Evolutionary conservation across 2,113 vertebrate species (phyloP).

Genomic region (Hirundichthys speculiger): DNA sequence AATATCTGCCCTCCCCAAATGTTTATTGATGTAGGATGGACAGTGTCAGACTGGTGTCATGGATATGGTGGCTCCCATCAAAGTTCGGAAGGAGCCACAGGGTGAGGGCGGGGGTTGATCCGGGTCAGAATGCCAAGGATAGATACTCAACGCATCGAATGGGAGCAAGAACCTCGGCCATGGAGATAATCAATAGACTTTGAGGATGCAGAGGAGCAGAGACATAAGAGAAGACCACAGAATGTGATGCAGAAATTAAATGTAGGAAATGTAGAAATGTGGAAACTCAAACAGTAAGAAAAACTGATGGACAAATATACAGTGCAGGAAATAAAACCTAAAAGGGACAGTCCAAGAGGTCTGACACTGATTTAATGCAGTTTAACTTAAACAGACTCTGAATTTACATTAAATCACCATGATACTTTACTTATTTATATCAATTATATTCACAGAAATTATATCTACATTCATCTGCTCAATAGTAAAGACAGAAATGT

Average conservation of each 20-base stretch:
- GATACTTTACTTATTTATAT: too few relatives aligned
- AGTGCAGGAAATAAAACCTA: slow-evolving; percentile 4
- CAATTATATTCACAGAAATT: too few relatives aligned
- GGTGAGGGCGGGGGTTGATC: slow-evolving; percentile 56
- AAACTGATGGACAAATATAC: slow-evolving; percentile 49
- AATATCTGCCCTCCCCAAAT: slow-evolving; percentile 85
- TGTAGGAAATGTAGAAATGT: slow-evolving; percentile 24
- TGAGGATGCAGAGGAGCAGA: slow-evolving; percentile 43
- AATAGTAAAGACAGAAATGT: slow-evolving; percentile 56
- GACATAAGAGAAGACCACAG: slow-evolving; percentile 43
- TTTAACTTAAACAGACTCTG: too few relatives aligned
- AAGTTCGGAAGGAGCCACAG: slow-evolving; percentile 74
- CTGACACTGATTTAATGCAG: too few relatives aligned
- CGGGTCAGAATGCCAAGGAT: slow-evolving; percentile 60
- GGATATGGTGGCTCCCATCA: slow-evolving; percentile 85
- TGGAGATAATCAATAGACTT: slow-evolving; percentile 73
- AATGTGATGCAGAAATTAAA: slow-evolving; percentile 52
- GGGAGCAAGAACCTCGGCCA: slow-evolving; percentile 57
- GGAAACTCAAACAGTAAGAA: slow-evolving; percentile 48
- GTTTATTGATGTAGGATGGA: slow-evolving; percentile 86
- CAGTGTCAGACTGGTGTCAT: slow-evolving; percentile 74
- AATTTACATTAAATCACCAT: too few relatives aligned
- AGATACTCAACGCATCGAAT: slow-evolving; percentile 57
- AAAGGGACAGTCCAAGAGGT: background rate
- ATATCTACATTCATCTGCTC: slow-evolving; percentile 4